Evolutionary conservation across 2,888 invertebrate genomes (phyloP), one percentile per base, ranked within the genome.

Genomic region (Tetrapedia diversipes): DNA sequence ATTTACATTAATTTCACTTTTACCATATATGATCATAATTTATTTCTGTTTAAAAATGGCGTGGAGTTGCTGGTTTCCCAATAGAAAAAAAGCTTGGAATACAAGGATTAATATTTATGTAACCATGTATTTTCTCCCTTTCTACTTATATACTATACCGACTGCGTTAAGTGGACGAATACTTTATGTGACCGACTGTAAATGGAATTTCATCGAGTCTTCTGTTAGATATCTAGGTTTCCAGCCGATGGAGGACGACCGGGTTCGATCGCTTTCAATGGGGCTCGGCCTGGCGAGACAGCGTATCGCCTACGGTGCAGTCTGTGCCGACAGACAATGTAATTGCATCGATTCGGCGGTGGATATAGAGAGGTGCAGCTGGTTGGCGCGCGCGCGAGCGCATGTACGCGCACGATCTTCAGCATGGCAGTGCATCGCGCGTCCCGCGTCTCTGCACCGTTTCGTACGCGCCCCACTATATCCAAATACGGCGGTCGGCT

Each of bases 401-500:
- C n/a, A n/a, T n/a, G n/a, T 37, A 27, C 37, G 24, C 53, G 53
- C 19, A 29, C 19, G 16, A 2, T 45, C 45, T 47, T 34, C 39
- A n/a, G 29, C 37, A 29, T 19, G 56, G 39, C 64, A 22, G 22
- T 64, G 53, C 65, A 53, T 45, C 47, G 56, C 7, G 27, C 66
- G 34, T 24, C 32, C 34, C 54, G 32, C 32, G 54, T 27, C 41
- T 32, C 24, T 71, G 51, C 71, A 60, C 67, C 34, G n/a, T 39
- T 41, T 41, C 27, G 49, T 43, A 72, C 72, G 32, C 54, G 49
- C 39, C 53, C 66, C 64, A 27, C 75, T 76, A 76, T 56, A 66
- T 66, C 83, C 83, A 84, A 79, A 79, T 83, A 85, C 78, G 81
- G 83, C 47, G 32, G 22, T 49, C 57, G 60, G 56, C 66, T 74